Evolutionary conservation across 37 sponge, comb jelly and placozoan species (phyloP).

Genomic region (Axinella damicornis): DNA sequence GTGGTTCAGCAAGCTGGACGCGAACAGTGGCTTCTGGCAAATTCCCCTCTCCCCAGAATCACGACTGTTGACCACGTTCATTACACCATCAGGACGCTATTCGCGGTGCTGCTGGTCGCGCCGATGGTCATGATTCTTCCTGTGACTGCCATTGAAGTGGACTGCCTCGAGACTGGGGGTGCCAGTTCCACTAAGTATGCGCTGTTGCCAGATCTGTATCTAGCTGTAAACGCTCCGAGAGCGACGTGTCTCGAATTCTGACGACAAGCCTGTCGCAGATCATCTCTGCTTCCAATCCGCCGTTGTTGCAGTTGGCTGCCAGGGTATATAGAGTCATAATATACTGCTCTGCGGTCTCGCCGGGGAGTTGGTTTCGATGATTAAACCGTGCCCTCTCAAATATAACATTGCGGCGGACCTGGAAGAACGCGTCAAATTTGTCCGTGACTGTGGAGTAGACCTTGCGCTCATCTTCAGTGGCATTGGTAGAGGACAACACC

Average conservation of each 20-base stretch:
- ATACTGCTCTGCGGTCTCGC: slow-evolving; percentile 27
- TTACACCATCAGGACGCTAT: too few relatives aligned
- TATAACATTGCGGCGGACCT: slow-evolving; percentile 22
- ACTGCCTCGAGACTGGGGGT: slow-evolving; percentile 1
- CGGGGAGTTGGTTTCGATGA: slow-evolving; percentile 15
- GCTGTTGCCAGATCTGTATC: slow-evolving; percentile 21
- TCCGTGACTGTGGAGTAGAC: background rate
- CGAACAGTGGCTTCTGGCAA: too few relatives aligned
- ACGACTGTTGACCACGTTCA: too few relatives aligned
- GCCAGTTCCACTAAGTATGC: background rate
- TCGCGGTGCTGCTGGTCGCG: too few relatives aligned
- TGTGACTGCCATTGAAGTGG: background rate
- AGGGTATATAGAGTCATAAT: slow-evolving; percentile 22
- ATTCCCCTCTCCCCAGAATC: too few relatives aligned
- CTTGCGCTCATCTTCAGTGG: background rate
- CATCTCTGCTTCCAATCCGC: slow-evolving; percentile 23
- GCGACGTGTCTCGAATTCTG: slow-evolving; percentile 6
- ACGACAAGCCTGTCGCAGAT: slow-evolving; percentile 34
- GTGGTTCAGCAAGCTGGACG: too few relatives aligned
- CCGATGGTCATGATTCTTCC: background rate
- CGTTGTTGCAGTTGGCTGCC: slow-evolving; percentile 28
- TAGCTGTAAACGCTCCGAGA: slow-evolving; percentile 20
- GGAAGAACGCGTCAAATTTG: slow-evolving; percentile 19
- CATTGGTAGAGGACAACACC: slow-evolving; percentile 29
- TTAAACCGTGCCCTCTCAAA: slow-evolving; percentile 37